Evolutionary conservation across 1,140 invertebrate species (phyloP), one percentile per base, ranked within the genome.

Genomic region (Branchinecta lindahli): DNA sequence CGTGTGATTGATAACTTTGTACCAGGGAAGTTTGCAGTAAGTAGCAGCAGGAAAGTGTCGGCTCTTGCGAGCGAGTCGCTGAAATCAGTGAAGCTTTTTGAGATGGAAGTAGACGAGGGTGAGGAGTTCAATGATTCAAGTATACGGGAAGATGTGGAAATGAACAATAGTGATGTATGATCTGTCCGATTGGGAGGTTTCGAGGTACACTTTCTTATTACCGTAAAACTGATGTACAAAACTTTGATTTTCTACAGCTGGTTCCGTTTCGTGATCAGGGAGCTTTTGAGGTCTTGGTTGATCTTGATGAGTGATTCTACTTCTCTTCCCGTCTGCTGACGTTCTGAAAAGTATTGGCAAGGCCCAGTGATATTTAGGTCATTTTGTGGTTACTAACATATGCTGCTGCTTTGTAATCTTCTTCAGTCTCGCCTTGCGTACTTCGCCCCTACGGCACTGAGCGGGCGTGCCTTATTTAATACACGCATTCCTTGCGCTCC

Each of bases 91-190:
- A 82, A 89, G 71, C 82, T 95, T 46, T 90, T 91, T 75, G 91
- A 96, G 78, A 94, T 94, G 85, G 93, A 96, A 81, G 88, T 86
- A 0, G 91, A 93, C 75, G 89, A 90, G 8, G 33, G 33, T 33
- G 93, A 95, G 73, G 92, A 93, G 73, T 88, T 92, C 45, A 88
- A 91, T 68, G 88, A 88, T 68, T 47, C 69, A 21, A 68, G 45
- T 44, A 66, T 69, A 46, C 87, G 88, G 65, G 88, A 83, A 4
- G 78, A 76, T 45, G 77, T 78, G 74, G 82, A 83, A 7, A 9
- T 46, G 21, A 70, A 67, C 18, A 70, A 72, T 45, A 72, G 72
- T 71, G 72, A 72, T 20, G 66, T 44, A 15, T 71, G 72, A 33
- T 68, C 47, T 45, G 18, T 61, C 68, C 10, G 61, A 72, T 68